Base-by-base conservation (phyloP, 2,113 vertebrate species). In the Hucho hucho region DNA sequence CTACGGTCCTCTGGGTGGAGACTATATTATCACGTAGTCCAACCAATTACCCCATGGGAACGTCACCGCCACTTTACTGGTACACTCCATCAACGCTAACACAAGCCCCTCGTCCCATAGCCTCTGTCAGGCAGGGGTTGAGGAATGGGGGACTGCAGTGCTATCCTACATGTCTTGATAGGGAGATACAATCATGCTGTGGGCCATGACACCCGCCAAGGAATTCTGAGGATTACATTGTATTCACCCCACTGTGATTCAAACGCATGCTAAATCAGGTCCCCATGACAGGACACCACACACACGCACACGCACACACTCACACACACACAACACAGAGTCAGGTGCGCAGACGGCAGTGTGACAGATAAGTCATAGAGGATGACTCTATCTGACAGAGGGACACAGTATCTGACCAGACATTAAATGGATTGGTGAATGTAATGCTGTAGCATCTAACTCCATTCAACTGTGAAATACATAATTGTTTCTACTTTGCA, bases 201-300 rank as follows among this genome's bases (percentile, higher is more conserved):
- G 84, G 47, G 84, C 85, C 79, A 61, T 83, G 85, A 87, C 77
- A 83, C 85, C 86, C 81, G 82, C 79, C 81, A 75, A 79, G 89
- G 90, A 92, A 89, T 90, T 89, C 77, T 56, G 1, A 80, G 79
- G 89, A 90, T 92, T 90, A 88, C 87, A 74, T 88, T 87, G 83
- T 79, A 85, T 83, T 89, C 88, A 75, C 83, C 87, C 84, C 86
- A 73, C 75, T 80, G 88, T 85, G 85, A 90, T 76, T 75, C 82
- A 85, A 83, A 89, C 80, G 83, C 88, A 86, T 87, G 83, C 77
- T 82, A 80, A 80, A 88, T 86, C 86, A 80, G 85, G 81, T 84
- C 82, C 76, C 14, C 79, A 75, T 85, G 87, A 83, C 86, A 76
- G 87, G 80, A 81, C 75, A 81, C 75, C 80, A 77, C 79, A 70